Evolutionary conservation across 2,797 vertebrate genomes (phyloP).

Genomic region (Channa striata): DNA sequence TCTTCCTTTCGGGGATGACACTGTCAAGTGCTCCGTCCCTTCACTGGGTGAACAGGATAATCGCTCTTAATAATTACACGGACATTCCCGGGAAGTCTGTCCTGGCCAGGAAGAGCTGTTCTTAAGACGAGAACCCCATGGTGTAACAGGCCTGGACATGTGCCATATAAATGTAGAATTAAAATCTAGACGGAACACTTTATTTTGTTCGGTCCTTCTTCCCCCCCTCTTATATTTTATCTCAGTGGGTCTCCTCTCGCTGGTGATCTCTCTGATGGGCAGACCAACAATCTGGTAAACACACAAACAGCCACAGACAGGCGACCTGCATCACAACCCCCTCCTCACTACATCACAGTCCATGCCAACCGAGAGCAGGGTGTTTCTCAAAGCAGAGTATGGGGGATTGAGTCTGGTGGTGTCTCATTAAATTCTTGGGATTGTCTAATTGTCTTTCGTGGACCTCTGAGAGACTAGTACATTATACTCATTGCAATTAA

Average conservation of each 20-base stretch:
- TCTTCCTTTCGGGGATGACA: constrained; percentile 83
- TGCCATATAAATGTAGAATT: constrained; percentile 63
- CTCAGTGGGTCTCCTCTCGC: constrained; percentile 61
- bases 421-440: constrained; percentile 99
- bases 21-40: constrained; percentile 80
- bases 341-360: constrained; percentile 71
- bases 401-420: constrained; percentile 87
- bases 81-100: constrained; percentile 79
- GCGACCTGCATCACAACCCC: constrained; percentile 68
- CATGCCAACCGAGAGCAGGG: constrained; percentile 76
- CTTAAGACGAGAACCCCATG: constrained; percentile 61
- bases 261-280: constrained; percentile 71
- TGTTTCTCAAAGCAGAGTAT: constrained; percentile 79
- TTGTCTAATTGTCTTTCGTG: constrained; percentile 99
- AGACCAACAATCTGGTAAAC: constrained; percentile 77
- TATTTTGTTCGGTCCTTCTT: constrained; percentile 31
- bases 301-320: constrained; percentile 74
- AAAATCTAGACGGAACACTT: constrained; percentile 54
- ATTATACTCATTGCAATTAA: constrained; percentile 99
- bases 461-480: constrained; percentile 99
- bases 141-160: constrained; percentile 50
- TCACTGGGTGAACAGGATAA: constrained; percentile 81
- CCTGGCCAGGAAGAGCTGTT: constrained; percentile 63
- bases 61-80: constrained; percentile 85
- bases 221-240: constrained; percentile 54